A percentile compares a stretch with the other conserved stretches of the same genome.
These are phyloP conservation scores for Zeuzera pyrina DNA, from an alignment of 2,888 invertebrate genomes.

Conservation along the genomic window DNA sequence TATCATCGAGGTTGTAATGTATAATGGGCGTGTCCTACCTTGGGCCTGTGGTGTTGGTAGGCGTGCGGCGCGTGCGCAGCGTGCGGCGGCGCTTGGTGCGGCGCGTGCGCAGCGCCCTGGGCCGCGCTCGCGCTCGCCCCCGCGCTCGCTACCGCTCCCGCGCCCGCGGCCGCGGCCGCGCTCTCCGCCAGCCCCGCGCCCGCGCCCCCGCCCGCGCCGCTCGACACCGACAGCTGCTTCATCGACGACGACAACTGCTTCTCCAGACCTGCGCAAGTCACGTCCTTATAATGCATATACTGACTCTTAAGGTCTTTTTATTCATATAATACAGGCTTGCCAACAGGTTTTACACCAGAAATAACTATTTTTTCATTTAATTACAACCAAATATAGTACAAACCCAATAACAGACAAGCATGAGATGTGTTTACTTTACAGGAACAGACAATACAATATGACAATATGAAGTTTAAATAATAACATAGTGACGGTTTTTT, in stretches of 20 bases:
- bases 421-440: too few species aligned
- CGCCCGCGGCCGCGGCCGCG: constrained; percentile 8
- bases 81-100: constrained; percentile 10
- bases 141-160: constrained; percentile 15
- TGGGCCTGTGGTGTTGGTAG: constrained; percentile 30
- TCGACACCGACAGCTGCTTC: constrained; percentile 62
- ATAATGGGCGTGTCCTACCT: constrained; percentile 16
- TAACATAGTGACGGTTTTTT: too few species aligned
- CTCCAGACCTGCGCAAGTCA: constrained; percentile 33
- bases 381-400: too few species aligned
- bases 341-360: too few species aligned
- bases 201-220: constrained; percentile 16
- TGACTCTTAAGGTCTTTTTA: too few species aligned
- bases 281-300: too few species aligned
- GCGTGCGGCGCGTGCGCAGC: constrained; percentile 14
- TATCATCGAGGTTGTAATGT: neutral
- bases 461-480: too few species aligned
- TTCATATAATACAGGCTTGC: too few species aligned
- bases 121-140: constrained; percentile 5
- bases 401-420: too few species aligned
- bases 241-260: constrained; percentile 59
- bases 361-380: too few species aligned
- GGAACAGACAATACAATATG: too few species aligned
- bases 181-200: constrained; percentile 22
- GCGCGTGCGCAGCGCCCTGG: constrained; percentile 12